phyloP scores from a whole-genome alignment of 2,888 invertebrate genomes.

The Metacarcinus magister region DNA sequence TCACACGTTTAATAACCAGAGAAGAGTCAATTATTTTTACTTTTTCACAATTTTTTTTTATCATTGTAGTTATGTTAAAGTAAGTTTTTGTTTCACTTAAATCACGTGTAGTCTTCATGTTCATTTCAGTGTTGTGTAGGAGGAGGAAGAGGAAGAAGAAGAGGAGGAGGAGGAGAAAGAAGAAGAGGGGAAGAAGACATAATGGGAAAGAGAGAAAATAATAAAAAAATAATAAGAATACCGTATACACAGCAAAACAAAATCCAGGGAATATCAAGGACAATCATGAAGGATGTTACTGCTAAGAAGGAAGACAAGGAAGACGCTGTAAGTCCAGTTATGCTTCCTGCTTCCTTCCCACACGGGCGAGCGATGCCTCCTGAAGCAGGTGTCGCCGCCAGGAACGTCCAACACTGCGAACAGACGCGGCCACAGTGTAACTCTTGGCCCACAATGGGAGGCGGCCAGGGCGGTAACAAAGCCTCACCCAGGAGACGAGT shows the following conservation, averaged over 20 bases:
- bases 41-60: background rate
- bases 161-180: background rate
- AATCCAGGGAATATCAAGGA: background rate
- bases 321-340: background rate
- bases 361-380: background rate
- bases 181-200: background rate
- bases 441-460: constrained; percentile 72
- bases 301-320: background rate
- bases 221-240: background rate
- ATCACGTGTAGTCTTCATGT: background rate
- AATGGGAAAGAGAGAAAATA: background rate
- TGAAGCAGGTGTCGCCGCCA: constrained; percentile 33
- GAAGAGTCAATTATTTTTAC: too few species aligned
- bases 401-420: constrained; percentile 43
- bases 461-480: constrained; percentile 62
- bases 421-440: constrained; percentile 69
- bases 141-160: background rate
- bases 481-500: constrained; percentile 72
- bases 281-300: background rate
- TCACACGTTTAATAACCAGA: too few species aligned
- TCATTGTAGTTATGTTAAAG: too few species aligned
- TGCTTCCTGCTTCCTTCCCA: background rate
- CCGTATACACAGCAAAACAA: background rate
- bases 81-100: too few species aligned
- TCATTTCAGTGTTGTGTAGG: background rate